Percentiles rank a stretch among this genome's conserved stretches.
phyloP scores from a whole-genome alignment of 2,888 invertebrate genomes.

The Sphaerophoria taeniata region DNA sequence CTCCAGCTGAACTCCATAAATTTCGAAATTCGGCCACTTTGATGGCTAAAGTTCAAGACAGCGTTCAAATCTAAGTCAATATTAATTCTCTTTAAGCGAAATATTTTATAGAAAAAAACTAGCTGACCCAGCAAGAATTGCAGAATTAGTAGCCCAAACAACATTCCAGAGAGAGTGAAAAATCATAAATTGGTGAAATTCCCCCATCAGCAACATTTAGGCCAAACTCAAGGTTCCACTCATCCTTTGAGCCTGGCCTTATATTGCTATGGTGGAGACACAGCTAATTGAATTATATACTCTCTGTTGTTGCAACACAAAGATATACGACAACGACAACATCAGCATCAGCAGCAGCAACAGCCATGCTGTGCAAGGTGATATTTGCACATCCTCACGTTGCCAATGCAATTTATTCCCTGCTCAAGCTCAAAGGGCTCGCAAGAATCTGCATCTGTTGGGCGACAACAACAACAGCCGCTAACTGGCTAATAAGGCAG shows the following conservation, averaged over 20 bases:
- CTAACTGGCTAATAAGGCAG: conserved; percentile 72
- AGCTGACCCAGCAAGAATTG: no score
- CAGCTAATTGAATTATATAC: conserved; percentile 73
- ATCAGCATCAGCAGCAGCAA: conserved; percentile 13
- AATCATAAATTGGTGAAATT: conserved; percentile 2
- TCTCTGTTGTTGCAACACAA: conserved; percentile 64
- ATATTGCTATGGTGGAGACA: conserved; percentile 54
- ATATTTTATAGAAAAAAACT: conserved; percentile 31
- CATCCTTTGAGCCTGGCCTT: conserved; percentile 55
- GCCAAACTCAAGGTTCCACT: conserved; percentile 58
- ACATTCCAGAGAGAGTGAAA: no score
- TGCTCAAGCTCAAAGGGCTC: conserved; percentile 62
- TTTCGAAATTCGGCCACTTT: conserved; percentile 87
- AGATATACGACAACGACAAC: conserved; percentile 52
- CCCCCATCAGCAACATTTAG: conserved; percentile 4
- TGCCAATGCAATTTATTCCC: conserved; percentile 58
- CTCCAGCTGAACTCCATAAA: conserved; percentile 85
- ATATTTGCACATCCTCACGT: conserved; percentile 73
- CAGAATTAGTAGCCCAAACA: no score
- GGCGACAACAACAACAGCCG: conserved; percentile 56
- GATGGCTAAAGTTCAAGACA: conserved; percentile 87
- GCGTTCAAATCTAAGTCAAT: conserved; percentile 80
- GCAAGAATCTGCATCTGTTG: conserved; percentile 61
- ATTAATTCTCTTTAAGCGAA: conserved; percentile 29
- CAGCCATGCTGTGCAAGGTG: conserved; percentile 65